phyloP scores from a whole-genome alignment of 2,888 invertebrate genomes.

The Odontomyia ornata region DNA sequence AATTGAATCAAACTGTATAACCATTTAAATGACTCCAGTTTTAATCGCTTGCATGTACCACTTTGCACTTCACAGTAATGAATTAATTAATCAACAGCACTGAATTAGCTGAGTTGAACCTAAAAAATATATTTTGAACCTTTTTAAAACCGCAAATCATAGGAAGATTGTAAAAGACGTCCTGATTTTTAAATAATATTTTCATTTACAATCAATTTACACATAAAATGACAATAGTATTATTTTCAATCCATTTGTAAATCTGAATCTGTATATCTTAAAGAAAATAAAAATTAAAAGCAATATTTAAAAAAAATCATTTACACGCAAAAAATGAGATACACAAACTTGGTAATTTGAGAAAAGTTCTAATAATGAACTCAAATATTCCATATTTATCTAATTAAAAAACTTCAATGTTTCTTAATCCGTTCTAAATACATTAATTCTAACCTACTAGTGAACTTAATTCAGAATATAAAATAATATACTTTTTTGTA shows the following conservation, averaged over 20 bases:
- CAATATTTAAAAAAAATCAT: neutral
- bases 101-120: too few species aligned
- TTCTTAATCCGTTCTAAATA: neutral
- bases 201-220: neutral
- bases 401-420: constrained; percentile 7
- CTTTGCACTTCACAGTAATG: too few species aligned
- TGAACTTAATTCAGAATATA: constrained; percentile 1
- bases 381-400: neutral
- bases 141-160: too few species aligned
- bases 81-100: too few species aligned
- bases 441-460: neutral
- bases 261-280: neutral
- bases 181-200: too few species aligned
- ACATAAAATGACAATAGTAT: neutral
- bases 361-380: constrained; percentile 9
- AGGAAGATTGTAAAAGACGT: too few species aligned
- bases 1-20: too few species aligned
- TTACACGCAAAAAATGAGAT: constrained; percentile 4
- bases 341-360: neutral
- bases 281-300: neutral
- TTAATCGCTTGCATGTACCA: too few species aligned
- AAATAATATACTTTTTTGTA: neutral
- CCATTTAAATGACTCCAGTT: too few species aligned
- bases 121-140: too few species aligned
- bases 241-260: neutral